Evolutionary conservation across 1,140 invertebrate genomes (phyloP), one percentile per base, ranked within the genome.

Genomic region (Octopus sinensis): DNA sequence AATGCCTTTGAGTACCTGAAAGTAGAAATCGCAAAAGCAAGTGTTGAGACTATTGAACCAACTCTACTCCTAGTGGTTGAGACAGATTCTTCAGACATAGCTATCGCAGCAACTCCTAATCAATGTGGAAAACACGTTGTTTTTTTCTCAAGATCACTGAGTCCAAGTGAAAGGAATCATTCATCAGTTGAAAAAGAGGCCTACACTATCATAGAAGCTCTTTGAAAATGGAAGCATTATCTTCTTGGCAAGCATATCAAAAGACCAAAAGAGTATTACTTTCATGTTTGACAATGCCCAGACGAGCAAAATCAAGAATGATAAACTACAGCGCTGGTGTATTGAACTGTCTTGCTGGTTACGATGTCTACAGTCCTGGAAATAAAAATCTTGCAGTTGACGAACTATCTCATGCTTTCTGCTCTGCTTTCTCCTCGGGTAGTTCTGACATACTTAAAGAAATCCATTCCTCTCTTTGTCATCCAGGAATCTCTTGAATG

Each of bases 261-360:
- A 73, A n/a, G 68, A 71, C 12, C 12, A 71, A 71, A 71, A 71
- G 30, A n/a, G 17, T 6, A 23, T 73, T 13, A 23, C 68, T 0
- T 73, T 73, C 13, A 73, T 12, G 68, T 73, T 73, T 23, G 30
- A 73, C 68, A 12, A 13, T 3, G 30, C 1, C 17, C 17, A 9
- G 6, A 73, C 68, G 30, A 73, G 68, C 13, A 73, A 73, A 73
- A 73, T 73, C 6, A 73, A 73, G 13, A 73, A 73, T 73, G 68
- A 73, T 6, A 73, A 73, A 73, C 4, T 73, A 73, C 5, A 13
- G 5, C 17, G 68, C 1, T 73, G 68, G 68, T 4, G 13, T n/a
- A 73, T 73, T 10, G 68, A 73, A 73, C 68, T 12, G 5, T 73
- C 68, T 13, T 73, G 68, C 30, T 73, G 4, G 17, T 17, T 73